Evolutionary conservation across 2,888 invertebrate genomes (phyloP), one percentile per base, ranked within the genome.

Genomic region (Theretra japonica): DNA sequence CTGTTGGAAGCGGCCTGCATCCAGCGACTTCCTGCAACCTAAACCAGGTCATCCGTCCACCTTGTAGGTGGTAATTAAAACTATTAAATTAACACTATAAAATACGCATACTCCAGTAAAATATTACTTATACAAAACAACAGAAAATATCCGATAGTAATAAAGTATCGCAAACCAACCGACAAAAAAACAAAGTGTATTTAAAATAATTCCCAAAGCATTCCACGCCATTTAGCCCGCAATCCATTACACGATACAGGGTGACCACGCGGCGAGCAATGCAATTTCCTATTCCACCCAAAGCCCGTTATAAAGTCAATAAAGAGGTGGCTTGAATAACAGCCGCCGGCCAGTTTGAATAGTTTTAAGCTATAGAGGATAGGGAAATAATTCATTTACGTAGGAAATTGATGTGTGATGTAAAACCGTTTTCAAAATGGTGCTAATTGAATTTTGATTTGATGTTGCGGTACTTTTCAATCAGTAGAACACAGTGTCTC

Each of bases 231-330:
- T 65, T 65, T 41, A 48, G 15, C 5, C 48, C 23, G n/a, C 62
- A 62, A 23, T 65, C 65, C 23, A 65, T 65, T 65, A 48, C 41
- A 62, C 21, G 48, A 23, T 41, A 41, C 41, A 65, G 41, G 65
- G 65, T 65, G 65, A 23, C 65, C 65, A 65, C 65, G 65, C 33
- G 30, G 21, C 33, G 62, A 41, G 23, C 48, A 56, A 71, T 71
- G 71, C 71, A 71, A 71, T 71, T 71, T 71, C 71, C 71, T 56
- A 71, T 33, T 59, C 53, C 23, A 25, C 21, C 65, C 62, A 70
- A 57, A 71, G 58, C 70, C 48, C 41, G 65, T 74, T 72, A 70
- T 56, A 68, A 70, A 56, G 69, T 72, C 74, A 73, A 76, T 76
- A 70, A 60, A 70, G 59, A 70, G 70, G 70, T 60, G 60, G 60